A percentile compares a stretch with the other conserved stretches of the same genome.
phyloP scores from a whole-genome alignment of 1,140 invertebrate species.

The Calliphora vicina region DNA sequence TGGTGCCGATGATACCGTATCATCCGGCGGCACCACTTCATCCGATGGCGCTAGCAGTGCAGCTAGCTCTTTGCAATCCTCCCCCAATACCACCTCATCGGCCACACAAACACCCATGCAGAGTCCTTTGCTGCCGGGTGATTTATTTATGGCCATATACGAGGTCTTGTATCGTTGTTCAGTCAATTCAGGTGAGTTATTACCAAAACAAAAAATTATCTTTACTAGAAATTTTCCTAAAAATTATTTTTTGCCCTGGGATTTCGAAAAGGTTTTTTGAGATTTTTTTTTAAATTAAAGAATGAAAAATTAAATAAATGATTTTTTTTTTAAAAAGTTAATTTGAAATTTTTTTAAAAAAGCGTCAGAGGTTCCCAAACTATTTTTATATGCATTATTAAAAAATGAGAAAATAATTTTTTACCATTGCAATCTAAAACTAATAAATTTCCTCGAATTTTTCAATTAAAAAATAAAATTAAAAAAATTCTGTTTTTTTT shows the following conservation, averaged over 20 bases:
- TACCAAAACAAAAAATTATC: no score
- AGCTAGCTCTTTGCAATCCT: constrained; percentile 47
- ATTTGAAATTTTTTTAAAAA: no score
- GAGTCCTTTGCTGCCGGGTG: constrained; percentile 53
- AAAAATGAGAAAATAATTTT: no score
- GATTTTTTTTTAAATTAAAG: not conserved
- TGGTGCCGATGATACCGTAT: constrained; percentile 56
- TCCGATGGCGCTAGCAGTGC: constrained; percentile 48
- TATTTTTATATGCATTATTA: no score
- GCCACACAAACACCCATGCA: constrained; percentile 62
- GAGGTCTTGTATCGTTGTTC: constrained; percentile 51
- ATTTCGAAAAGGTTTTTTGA: not conserved
- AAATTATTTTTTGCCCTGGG: not conserved
- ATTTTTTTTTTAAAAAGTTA: no score
- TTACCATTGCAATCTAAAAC: no score
- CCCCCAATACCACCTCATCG: constrained; percentile 60
- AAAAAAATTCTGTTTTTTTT: no score
- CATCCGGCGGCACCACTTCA: constrained; percentile 49
- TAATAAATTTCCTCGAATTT: no score
- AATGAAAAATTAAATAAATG: no score
- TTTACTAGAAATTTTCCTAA: no score
- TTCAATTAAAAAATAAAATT: no score
- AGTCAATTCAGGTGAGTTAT: constrained; percentile 34
- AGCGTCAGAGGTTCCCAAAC: not conserved
- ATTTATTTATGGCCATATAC: constrained; percentile 57